phyloP scores from a whole-genome alignment of 1,140 invertebrate genomes.

The Eueides isabella region DNA sequence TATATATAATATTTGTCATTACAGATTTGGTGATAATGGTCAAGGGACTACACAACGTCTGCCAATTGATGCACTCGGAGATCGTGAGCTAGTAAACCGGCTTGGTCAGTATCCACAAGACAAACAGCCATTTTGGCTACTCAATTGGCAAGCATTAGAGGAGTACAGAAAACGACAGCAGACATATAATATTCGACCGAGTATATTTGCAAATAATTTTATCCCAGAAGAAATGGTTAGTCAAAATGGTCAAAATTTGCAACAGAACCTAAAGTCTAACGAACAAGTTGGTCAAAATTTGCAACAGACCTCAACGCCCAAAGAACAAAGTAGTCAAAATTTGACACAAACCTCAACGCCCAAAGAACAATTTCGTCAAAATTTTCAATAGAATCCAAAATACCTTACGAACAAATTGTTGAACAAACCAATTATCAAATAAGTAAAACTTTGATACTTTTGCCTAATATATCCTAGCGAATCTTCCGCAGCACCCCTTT shows the following conservation, averaged over 20 bases:
- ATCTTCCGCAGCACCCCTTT: too few relatives aligned
- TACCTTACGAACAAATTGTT: neutral
- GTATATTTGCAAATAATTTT: conserved; percentile 26
- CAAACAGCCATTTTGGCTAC: conserved; percentile 80
- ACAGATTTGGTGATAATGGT: conserved; percentile 55
- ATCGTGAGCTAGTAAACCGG: conserved; percentile 67
- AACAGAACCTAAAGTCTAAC: too few relatives aligned
- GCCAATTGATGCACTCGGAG: conserved; percentile 74
- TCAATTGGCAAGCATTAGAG: conserved; percentile 68
- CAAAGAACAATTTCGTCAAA: neutral
- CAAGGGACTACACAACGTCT: conserved; percentile 50
- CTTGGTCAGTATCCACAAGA: conserved; percentile 73
- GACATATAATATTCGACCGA: conserved; percentile 51
- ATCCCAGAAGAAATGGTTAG: neutral
- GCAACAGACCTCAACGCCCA: neutral
- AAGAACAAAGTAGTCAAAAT: neutral
- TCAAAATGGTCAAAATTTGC: conserved; percentile 4
- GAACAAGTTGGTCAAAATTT: neutral
- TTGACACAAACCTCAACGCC: too few relatives aligned
- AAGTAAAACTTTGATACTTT: too few relatives aligned
- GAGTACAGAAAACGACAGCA: conserved; percentile 48
- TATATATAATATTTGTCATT: neutral
- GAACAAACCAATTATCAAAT: too few relatives aligned
- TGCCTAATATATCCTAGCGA: too few relatives aligned
- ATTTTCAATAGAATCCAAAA: neutral